These are phyloP conservation scores for Spheniscus mendiculus DNA, from an alignment of 2,113 vertebrate species.

Conservation along the genomic window DNA sequence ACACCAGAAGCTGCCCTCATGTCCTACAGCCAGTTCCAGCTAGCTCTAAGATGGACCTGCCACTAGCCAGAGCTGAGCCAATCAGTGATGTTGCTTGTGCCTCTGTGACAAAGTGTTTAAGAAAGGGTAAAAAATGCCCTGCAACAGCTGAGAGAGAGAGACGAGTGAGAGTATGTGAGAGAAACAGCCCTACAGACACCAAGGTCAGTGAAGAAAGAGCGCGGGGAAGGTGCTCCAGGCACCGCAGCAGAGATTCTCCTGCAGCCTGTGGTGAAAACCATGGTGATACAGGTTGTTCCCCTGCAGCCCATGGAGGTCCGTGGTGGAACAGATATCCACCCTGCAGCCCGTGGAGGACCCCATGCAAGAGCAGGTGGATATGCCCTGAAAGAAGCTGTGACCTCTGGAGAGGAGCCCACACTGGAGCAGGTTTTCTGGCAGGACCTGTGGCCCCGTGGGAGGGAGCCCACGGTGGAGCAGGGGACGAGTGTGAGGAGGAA, in stretches of 20 bases:
- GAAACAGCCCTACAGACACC: background rate
- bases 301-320: background rate
- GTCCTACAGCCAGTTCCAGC: background rate
- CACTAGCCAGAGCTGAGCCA: background rate
- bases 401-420: background rate
- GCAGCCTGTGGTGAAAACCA: background rate
- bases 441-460: background rate
- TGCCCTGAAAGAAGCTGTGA: background rate
- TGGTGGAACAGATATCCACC: background rate
- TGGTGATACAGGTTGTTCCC: background rate
- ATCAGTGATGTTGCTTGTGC: fast-evolving
- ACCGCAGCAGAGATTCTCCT: background rate
- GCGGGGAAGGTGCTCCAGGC: background rate
- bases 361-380: background rate
- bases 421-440: background rate
- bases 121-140: background rate
- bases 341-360: background rate
- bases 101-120: background rate
- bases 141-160: background rate
- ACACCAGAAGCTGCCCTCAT: background rate
- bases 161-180: background rate
- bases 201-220: background rate
- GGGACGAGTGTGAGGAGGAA: background rate
- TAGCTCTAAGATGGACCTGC: background rate
- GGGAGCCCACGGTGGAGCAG: background rate